phyloP scores from a whole-genome alignment of 2,113 vertebrate genomes.

The Hemichromis elongatus region DNA sequence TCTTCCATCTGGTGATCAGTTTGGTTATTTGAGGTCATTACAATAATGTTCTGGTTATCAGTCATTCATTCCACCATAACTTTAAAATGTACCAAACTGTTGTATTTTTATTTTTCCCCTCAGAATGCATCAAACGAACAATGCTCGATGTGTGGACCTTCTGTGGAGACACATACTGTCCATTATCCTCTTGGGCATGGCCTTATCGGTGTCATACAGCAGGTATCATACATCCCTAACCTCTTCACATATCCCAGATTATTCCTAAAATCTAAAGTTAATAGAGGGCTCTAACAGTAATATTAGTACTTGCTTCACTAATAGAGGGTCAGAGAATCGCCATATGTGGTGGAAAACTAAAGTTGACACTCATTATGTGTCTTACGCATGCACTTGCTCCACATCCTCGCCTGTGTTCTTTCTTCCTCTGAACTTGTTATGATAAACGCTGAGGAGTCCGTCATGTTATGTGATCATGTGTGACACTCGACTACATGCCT shows the following conservation, averaged over 20 bases:
- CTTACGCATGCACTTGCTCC: not conserved
- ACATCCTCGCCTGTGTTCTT: not conserved
- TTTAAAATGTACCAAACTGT: not conserved
- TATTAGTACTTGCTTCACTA: not conserved
- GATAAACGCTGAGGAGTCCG: not conserved
- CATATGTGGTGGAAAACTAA: not conserved
- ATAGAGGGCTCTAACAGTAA: not conserved
- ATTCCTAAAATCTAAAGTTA: not conserved
- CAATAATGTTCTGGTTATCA: not conserved
- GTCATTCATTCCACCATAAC: not conserved
- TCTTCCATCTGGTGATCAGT: not conserved
- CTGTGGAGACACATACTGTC: conserved; percentile 96
- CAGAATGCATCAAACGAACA: conserved; percentile 99
- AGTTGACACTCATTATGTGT: not conserved
- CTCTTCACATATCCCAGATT: not conserved
- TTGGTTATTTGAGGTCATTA: not conserved
- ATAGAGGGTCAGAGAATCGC: too few relatives aligned
- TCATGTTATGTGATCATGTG: not conserved
- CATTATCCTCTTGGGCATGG: conserved; percentile 83
- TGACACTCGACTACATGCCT: not conserved
- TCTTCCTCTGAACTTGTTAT: not conserved
- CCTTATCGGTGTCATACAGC: conserved; percentile 94
- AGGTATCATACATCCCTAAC: conserved; percentile 78
- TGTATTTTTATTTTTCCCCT: not conserved
- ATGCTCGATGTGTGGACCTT: conserved; percentile 95